Evolutionary conservation across 2,113 vertebrate species (phyloP), one percentile per base, ranked within the genome.

Genomic region (Pluvianellus socialis): DNA sequence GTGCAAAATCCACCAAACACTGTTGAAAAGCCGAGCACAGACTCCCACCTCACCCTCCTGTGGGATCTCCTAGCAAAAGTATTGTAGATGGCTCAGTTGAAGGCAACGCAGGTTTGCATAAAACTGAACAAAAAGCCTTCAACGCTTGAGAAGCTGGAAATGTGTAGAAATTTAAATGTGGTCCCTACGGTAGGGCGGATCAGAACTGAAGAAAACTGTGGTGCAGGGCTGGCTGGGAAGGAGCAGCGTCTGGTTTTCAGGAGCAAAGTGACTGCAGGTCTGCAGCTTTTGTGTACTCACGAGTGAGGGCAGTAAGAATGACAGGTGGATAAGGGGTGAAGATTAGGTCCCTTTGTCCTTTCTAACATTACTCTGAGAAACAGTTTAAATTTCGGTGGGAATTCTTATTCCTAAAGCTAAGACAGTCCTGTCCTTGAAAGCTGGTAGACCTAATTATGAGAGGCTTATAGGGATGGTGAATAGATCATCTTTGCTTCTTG

Each of bases 391-490:
- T 94, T 88, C 91, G 86, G 0, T 52, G 67, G 67, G 84, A 94
- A 73, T 96, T 92, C 47, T 79, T 66, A 55, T 62, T 87, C 49
- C 74, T 70, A 77, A 95, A 70, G 45, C 80, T 81, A 67, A 87
- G 86, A 17, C 14, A 86, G 67, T 40, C 26, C 67, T 93, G 94
- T 90, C 95, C 95, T 97, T 97, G 97, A 94, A 88, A 95, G 55
- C 38, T 82, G 84, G 45, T 88, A 95, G 81, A 97, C 91, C 81
- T 97, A 96, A 97, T 97, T 96, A 96, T 71, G 84, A 88, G 79
- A 97, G 95, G 94, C 94, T 97, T 96, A 96, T 74, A 74, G 84
- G 91, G 74, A 90, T 90, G 94, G 95, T 72, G 95, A 94, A 96
- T 84, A 96, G 90, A 95, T 97, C 95, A 86, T 92, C 90, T 90